These are phyloP conservation scores for Chydorus sphaericus DNA, from an alignment of 2,888 invertebrate species.

Conservation along the genomic window DNA sequence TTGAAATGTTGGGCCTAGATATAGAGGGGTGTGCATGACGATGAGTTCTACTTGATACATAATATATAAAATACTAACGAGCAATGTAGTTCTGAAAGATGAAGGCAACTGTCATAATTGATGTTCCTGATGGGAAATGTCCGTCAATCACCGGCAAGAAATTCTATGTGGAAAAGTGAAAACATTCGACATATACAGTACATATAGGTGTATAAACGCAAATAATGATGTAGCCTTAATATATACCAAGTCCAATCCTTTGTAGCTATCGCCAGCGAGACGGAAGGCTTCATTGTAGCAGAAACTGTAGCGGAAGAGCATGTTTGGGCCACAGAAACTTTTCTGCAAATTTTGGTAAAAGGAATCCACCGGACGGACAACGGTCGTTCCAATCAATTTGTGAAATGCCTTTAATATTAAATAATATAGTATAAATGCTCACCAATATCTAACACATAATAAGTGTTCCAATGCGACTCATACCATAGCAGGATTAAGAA, in stretches of 20 bases:
- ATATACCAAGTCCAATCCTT: constrained; percentile 32
- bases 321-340: constrained; percentile 42
- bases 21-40: constrained; percentile 22
- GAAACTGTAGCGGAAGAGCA: constrained; percentile 39
- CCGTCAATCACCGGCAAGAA: constrained; percentile 26
- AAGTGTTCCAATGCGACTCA: neutral
- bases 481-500: constrained; percentile 29
- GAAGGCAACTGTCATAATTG: constrained; percentile 25
- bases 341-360: constrained; percentile 45
- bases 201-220: neutral
- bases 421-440: constrained; percentile 30
- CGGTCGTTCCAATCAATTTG: constrained; percentile 41
- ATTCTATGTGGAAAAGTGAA: constrained; percentile 21
- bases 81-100: constrained; percentile 22
- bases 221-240: neutral
- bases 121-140: constrained; percentile 26
- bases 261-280: constrained; percentile 36
- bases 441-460: too few relatives aligned
- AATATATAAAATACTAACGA: constrained; percentile 11
- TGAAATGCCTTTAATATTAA: constrained; percentile 27
- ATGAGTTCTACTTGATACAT: too few relatives aligned
- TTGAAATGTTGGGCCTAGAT: neutral
- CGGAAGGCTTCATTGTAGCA: constrained; percentile 52
- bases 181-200: neutral
- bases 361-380: constrained; percentile 48